Evolutionary conservation across 2,888 invertebrate genomes (phyloP).

Genomic region (Gari tellinella): DNA sequence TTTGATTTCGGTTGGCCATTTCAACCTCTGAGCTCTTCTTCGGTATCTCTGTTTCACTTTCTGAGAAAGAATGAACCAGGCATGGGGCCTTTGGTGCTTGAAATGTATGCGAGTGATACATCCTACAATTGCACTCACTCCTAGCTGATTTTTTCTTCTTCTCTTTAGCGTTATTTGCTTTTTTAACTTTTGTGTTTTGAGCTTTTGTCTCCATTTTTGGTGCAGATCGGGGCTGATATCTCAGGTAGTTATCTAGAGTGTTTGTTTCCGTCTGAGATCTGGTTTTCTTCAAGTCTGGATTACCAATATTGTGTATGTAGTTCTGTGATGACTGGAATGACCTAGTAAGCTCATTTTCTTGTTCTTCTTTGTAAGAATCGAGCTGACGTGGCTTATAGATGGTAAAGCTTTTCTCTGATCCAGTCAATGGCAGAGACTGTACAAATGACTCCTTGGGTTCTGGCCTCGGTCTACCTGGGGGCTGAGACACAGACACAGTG

Average conservation of each 20-base stretch:
- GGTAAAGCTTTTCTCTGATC: conserved; percentile 29
- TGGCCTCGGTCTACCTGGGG: conserved; percentile 33
- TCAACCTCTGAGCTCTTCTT: conserved; percentile 17
- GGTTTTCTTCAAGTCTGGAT: conserved; percentile 31
- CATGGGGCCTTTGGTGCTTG: conserved; percentile 5
- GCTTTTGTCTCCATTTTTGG: too few relatives aligned
- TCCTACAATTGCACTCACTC: conserved; percentile 34
- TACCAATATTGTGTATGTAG: conserved; percentile 51
- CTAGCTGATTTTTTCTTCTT: conserved; percentile 1
- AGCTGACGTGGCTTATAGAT: conserved; percentile 19
- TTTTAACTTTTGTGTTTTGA: background rate
- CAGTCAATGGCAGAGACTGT: conserved; percentile 58
- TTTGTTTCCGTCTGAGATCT: conserved; percentile 2
- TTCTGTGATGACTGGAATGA: conserved; percentile 26
- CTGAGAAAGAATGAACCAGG: background rate
- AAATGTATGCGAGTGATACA: conserved; percentile 44
- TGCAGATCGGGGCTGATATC: too few relatives aligned
- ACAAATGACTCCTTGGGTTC: conserved; percentile 33
- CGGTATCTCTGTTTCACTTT: background rate
- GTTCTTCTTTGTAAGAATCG: background rate
- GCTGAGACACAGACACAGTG: conserved; percentile 9
- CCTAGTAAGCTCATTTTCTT: background rate
- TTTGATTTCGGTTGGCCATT: conserved; percentile 53
- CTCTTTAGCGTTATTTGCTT: background rate
- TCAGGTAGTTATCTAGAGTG: too few relatives aligned